Conservation (phyloP, 2,888 invertebrate genomes). For the Drosophila colorata region DNA sequence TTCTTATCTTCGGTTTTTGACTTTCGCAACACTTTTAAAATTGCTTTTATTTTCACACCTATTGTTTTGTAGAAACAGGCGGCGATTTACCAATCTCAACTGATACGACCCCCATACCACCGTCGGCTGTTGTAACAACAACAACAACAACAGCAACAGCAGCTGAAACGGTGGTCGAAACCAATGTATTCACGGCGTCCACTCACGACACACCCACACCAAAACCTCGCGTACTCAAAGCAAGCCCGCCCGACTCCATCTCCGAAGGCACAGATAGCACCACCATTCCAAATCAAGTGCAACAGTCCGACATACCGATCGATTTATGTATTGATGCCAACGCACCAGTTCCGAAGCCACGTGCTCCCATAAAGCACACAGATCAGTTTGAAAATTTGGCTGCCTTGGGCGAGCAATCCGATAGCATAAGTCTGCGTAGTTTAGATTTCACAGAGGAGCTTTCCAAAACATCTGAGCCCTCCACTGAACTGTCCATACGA, state of each 20-base stretch:
- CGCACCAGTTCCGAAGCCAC: conserved; percentile 83
- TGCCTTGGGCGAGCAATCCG: conserved; percentile 78
- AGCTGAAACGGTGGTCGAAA: conserved; percentile 65
- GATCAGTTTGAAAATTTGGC: conserved; percentile 79
- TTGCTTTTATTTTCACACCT: conserved; percentile 83
- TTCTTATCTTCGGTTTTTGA: conserved; percentile 75
- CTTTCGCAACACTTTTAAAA: conserved; percentile 82
- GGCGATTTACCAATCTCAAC: conserved; percentile 81
- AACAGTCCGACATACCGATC: conserved; percentile 57
- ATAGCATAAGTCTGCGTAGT: conserved; percentile 81
- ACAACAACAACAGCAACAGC: conserved; percentile 51
- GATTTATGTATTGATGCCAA: conserved; percentile 58
- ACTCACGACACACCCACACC: conserved; percentile 85
- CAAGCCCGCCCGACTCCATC: conserved; percentile 74
- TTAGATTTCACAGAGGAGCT: conserved; percentile 82
- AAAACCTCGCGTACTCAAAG: conserved; percentile 85
- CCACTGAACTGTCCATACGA: conserved; percentile 74
- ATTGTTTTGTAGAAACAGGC: conserved; percentile 85
- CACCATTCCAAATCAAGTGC: conserved; percentile 67
- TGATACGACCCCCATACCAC: conserved; percentile 81
- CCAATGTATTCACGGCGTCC: conserved; percentile 54
- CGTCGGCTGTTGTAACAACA: conserved; percentile 60
- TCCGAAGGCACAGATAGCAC: conserved; percentile 73
- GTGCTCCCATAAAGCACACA: conserved; percentile 79
- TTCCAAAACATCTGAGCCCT: conserved; percentile 82